phyloP scores from a whole-genome alignment of 2,113 vertebrate genomes.

The Microcebus murinus region DNA sequence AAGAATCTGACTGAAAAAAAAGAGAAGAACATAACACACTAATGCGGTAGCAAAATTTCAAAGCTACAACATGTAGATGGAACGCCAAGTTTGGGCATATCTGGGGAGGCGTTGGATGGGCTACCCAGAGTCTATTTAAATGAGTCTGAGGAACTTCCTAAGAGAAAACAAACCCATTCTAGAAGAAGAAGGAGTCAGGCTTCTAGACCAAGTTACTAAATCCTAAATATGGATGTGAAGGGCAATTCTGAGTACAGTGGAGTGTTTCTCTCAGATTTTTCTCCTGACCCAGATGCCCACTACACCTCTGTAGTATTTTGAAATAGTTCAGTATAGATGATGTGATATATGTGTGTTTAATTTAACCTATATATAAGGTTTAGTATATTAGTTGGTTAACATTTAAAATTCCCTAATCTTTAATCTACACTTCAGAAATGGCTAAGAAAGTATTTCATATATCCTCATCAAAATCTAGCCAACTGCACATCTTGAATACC shows the following conservation, averaged over 20 bases:
- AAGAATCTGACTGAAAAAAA: background rate
- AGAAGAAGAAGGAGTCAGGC: background rate
- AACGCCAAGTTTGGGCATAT: background rate
- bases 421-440: background rate
- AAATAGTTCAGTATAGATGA: background rate
- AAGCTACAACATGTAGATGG: background rate
- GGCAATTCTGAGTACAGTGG: background rate
- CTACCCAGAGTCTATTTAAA: background rate
- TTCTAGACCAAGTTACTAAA: background rate
- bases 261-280: background rate
- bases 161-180: background rate
- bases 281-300: background rate
- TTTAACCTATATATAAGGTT: background rate
- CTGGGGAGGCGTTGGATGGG: background rate
- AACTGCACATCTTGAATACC: background rate
- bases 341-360: background rate
- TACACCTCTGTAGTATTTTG: background rate
- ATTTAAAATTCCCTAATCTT: background rate
- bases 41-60: background rate
- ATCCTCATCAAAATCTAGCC: background rate
- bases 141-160: background rate
- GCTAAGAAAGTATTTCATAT: constrained; percentile 9
- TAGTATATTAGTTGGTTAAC: background rate
- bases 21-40: background rate
- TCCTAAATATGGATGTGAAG: background rate